These are phyloP conservation scores for Rousettus madagascariensis DNA, from an alignment of 2,797 vertebrate genomes.

Conservation along the genomic window DNA sequence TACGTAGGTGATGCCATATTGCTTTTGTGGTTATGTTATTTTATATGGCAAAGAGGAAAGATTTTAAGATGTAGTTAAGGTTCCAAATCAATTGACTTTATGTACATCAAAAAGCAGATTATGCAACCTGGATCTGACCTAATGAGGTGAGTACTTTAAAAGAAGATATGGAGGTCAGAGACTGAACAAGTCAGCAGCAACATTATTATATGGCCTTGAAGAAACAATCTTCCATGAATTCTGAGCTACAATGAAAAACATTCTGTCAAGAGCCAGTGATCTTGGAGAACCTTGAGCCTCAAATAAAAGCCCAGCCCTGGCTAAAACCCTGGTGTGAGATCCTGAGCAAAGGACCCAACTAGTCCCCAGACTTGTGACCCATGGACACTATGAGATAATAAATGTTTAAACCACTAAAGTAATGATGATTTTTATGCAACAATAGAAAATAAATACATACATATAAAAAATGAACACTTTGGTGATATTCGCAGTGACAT, in stretches of 20 bases:
- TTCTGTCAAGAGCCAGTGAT: background rate
- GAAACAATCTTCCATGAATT: background rate
- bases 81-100: background rate
- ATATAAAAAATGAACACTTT: background rate
- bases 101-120: background rate
- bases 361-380: background rate
- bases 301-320: background rate
- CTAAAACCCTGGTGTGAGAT: background rate
- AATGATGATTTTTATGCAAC: background rate
- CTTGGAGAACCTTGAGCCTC: background rate
- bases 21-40: background rate
- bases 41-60: background rate
- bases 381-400: background rate
- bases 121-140: background rate
- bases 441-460: background rate
- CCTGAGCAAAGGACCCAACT: background rate
- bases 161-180: background rate
- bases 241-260: background rate
- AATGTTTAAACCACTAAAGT: background rate
- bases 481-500: background rate
- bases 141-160: background rate
- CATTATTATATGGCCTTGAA: background rate
- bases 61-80: background rate
- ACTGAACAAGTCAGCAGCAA: background rate
- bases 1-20: background rate